Evolutionary conservation across 2,797 vertebrate species (phyloP), one percentile per base, ranked within the genome.

Genomic region (Limosa lapponica): DNA sequence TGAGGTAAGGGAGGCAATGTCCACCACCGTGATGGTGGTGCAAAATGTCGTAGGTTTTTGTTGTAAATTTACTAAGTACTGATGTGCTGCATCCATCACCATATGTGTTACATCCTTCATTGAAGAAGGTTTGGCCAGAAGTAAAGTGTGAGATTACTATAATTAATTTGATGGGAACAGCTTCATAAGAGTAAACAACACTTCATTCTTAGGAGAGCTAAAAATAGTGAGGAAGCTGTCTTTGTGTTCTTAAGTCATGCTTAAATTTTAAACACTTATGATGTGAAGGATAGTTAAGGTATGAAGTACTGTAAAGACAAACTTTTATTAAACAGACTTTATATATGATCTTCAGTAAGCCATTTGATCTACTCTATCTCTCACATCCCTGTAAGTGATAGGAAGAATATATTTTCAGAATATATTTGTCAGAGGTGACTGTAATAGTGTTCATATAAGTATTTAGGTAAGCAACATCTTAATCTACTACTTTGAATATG

Each of bases 11-110:
- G 44, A 23, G 32, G 28, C 32, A 18, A 17, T 0, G 0, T 58
- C 58, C 8, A 24, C 39, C 10, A 27, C 59, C 6, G 2, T 36
- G 34, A 11, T 34, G 37, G 19, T 65, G 20, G 14, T 0, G 0
- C 22, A 5, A 2, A 25, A 12, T 37, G 27, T 59, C 0, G 0
- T 36, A 61, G 24, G 6, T 54, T 75, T 75, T 34, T 1, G 0
- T 8, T 61, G 34, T 34, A 73, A 59, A 48, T 71, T 58, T 77
- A 27, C 3, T 27, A 34, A 69, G 10, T 59, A 13, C 6, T 48
- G 6, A 17, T 80, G 23, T 44, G 30, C 58, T 67, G 46, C 59
- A 44, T 69, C 23, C 11, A 13, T 55, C 32, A 11, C 55, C 4
- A 3, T 34, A 19, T 24, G 32, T 8, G 8, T 90, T 52, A 18